Base-by-base conservation (phyloP, 2,113 vertebrate genomes). In the Peromyscus polionotus region DNA sequence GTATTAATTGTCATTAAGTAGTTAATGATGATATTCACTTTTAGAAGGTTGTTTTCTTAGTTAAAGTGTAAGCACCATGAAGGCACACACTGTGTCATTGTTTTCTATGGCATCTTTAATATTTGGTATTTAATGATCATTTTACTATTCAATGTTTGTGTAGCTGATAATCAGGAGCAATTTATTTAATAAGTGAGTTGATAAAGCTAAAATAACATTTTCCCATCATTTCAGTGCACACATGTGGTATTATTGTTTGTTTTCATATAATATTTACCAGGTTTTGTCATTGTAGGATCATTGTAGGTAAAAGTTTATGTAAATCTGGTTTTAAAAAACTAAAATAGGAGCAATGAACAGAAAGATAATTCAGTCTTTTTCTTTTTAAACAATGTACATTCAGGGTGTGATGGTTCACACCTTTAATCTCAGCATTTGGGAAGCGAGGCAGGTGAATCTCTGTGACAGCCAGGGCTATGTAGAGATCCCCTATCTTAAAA, bases 281-380 rank as follows among this genome's bases (percentile, higher is more conserved):
- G 13, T 92, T 95, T 95, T 91, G 83, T 90, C 31, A 33, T 45
- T 87, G 57, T 79, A 80, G 14, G n/a, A 20, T 73, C 12, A 33
- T 39, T 93, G 51, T 51, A 68, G 12, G 31, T 54, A 57, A 80
- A 80, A 36, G 28, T 7, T 79, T 79, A 51, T 79, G 33, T 79
- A 79, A 79, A 17, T 79, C 45, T 51, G 13, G 76, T 31, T 77
- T 14, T 94, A 86, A 89, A 89, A 39, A 26, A 77, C 22, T 68
- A 72, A 95, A 63, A 85, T 26, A 28, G 93, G 12, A 95, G 10
- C 54, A 92, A 14, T 88, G 26, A 92, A 76, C 8, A n/a, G 85
- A 76, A 75, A 93, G 73, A n/a, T 90, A 86, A 76, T 51, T 76
- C 5, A n/a, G 45, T 90, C 10, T 45, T 45, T 85, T 95, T 83